These are phyloP conservation scores for Drosophila anomelani DNA, from an alignment of 2,888 invertebrate genomes.

Conservation along the genomic window DNA sequence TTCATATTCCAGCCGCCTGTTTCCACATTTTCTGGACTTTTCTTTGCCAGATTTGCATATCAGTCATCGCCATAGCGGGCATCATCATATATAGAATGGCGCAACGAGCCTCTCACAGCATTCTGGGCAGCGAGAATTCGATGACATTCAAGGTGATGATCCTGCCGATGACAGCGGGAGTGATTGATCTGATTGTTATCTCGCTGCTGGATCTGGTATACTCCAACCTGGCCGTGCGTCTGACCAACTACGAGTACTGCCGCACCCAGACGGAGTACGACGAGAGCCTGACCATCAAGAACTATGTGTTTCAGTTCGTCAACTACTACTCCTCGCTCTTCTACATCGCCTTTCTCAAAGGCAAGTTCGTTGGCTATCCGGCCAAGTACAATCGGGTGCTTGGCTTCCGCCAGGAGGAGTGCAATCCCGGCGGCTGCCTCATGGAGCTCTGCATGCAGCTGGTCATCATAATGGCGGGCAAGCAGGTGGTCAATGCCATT, in stretches of 20 bases:
- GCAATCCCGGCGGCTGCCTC: constrained; percentile 93
- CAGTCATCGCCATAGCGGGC: constrained; percentile 90
- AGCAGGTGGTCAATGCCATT: constrained; percentile 91
- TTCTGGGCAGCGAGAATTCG: constrained; percentile 85
- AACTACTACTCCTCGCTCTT: constrained; percentile 95
- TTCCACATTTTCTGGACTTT: neutral
- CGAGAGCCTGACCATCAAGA: constrained; percentile 93
- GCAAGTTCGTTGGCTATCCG: constrained; percentile 92
- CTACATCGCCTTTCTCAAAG: constrained; percentile 92
- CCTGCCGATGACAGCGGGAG: constrained; percentile 90
- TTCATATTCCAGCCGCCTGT: no score
- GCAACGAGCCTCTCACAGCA: constrained; percentile 86
- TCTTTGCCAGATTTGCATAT: constrained; percentile 87
- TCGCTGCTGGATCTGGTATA: constrained; percentile 90
- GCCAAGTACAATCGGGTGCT: constrained; percentile 90
- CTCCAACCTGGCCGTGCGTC: constrained; percentile 87
- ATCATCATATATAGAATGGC: constrained; percentile 92
- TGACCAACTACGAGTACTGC: constrained; percentile 91
- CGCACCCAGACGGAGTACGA: constrained; percentile 94
- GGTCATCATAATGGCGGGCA: constrained; percentile 94
- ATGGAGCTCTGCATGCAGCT: constrained; percentile 94
- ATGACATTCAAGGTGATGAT: constrained; percentile 88
- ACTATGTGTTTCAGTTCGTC: constrained; percentile 94
- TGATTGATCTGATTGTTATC: constrained; percentile 91
- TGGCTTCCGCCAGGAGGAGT: constrained; percentile 90